Evolutionary conservation across 2,888 invertebrate genomes (phyloP).

Genomic region (Bugulina stolonifera): DNA sequence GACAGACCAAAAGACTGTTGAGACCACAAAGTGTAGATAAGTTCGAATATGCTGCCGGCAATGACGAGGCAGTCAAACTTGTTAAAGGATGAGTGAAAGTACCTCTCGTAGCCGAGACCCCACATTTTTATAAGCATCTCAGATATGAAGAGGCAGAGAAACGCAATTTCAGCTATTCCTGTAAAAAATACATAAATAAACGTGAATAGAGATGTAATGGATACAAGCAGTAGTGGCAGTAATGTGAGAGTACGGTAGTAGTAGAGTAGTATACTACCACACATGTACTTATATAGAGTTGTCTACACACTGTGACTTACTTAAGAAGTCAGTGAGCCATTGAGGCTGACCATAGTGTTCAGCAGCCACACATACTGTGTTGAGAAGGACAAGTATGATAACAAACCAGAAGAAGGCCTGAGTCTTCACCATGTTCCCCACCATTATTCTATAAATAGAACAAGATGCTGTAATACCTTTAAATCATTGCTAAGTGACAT

Average conservation of each 20-base stretch:
- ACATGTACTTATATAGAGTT: too few species aligned
- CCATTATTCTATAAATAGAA: constrained; percentile 37
- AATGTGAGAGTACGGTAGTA: too few species aligned
- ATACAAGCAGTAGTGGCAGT: too few species aligned
- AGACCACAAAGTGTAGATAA: constrained; percentile 86
- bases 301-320: too few species aligned
- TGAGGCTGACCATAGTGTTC: constrained; percentile 94
- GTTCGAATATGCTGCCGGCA: constrained; percentile 92
- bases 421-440: constrained; percentile 80
- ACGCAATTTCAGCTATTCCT: constrained; percentile 22
- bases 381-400: constrained; percentile 96
- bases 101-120: constrained; percentile 21
- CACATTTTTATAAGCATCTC: constrained; percentile 26
- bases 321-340: constrained; percentile 91
- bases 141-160: constrained; percentile 22
- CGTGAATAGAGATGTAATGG: too few species aligned
- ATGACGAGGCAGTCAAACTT: constrained; percentile 51
- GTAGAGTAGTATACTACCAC: too few species aligned
- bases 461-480: too few species aligned
- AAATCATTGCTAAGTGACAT: too few species aligned
- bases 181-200: background rate
- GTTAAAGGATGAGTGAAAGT: constrained; percentile 26
- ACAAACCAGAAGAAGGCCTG: constrained; percentile 99
- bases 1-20: constrained; percentile 91
- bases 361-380: constrained; percentile 96